Conservation (phyloP, 2,113 vertebrate genomes). For the Echinops telfairi region DNA sequence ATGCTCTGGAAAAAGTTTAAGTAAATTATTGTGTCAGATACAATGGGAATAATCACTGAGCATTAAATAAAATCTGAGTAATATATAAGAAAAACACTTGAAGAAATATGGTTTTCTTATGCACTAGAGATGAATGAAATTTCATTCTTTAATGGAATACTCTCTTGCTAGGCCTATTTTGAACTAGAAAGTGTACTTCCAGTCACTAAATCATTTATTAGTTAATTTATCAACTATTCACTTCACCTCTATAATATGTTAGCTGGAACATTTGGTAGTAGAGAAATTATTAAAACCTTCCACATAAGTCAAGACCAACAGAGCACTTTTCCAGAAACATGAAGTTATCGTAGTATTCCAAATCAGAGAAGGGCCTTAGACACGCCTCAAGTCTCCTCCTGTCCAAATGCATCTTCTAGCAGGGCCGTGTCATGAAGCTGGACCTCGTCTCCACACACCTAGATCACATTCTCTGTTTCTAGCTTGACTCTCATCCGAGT, state of each 20-base stretch:
- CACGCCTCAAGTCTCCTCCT: neutral
- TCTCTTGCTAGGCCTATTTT: neutral
- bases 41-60: constrained; percentile 64
- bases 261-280: too few relatives aligned
- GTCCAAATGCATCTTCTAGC: neutral
- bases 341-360: neutral
- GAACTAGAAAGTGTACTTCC: neutral
- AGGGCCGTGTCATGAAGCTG: neutral
- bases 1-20: constrained; percentile 67
- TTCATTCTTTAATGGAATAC: neutral
- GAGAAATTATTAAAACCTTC: neutral
- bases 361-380: neutral
- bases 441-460: neutral
- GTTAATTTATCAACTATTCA: too few relatives aligned
- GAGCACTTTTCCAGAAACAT: neutral
- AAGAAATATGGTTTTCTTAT: constrained; percentile 24
- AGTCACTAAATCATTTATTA: too few relatives aligned
- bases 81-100: constrained; percentile 72
- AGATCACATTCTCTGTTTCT: neutral
- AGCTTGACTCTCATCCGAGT: too few relatives aligned
- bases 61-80: constrained; percentile 51
- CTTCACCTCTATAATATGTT: too few relatives aligned
- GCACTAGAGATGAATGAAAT: neutral
- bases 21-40: constrained; percentile 70
- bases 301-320: neutral